These are phyloP conservation scores for Onychostruthus taczanowskii DNA, from an alignment of 2,113 vertebrate species.

Conservation along the genomic window DNA sequence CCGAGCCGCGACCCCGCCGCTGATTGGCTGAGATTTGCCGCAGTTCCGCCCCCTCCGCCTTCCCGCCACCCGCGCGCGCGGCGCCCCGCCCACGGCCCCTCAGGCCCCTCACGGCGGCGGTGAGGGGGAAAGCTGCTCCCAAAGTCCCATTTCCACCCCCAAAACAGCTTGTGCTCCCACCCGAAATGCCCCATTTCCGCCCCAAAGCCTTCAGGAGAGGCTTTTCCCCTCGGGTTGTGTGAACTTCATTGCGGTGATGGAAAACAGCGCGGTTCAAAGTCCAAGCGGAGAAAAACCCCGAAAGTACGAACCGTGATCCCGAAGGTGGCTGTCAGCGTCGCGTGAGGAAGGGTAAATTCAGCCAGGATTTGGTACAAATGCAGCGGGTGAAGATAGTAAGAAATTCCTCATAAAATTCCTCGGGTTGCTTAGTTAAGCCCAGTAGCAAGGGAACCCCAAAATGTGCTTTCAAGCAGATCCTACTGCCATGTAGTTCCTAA, in stretches of 20 bases:
- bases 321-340: fast-evolving
- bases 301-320: background rate
- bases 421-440: background rate
- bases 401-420: background rate
- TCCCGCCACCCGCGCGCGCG: background rate
- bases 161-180: background rate
- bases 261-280: background rate
- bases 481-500: fast-evolving
- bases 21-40: constrained; percentile 55
- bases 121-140: fast-evolving
- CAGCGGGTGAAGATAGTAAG: fast-evolving
- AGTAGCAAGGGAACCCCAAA: no score
- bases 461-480: fast-evolving
- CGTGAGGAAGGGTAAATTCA: background rate
- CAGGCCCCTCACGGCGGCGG: background rate
- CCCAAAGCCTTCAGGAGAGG: background rate
- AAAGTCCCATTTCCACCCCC: fast-evolving
- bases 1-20: background rate
- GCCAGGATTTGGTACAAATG: background rate
- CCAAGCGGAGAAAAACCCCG: fast-evolving
- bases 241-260: fast-evolving
- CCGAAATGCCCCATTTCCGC: background rate
- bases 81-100: background rate
- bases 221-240: background rate
- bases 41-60: background rate